Percentiles rank a stretch among this genome's conserved stretches.
Conservation (phyloP, 1,140 invertebrate genomes). For the Chymomyza costata region DNA sequence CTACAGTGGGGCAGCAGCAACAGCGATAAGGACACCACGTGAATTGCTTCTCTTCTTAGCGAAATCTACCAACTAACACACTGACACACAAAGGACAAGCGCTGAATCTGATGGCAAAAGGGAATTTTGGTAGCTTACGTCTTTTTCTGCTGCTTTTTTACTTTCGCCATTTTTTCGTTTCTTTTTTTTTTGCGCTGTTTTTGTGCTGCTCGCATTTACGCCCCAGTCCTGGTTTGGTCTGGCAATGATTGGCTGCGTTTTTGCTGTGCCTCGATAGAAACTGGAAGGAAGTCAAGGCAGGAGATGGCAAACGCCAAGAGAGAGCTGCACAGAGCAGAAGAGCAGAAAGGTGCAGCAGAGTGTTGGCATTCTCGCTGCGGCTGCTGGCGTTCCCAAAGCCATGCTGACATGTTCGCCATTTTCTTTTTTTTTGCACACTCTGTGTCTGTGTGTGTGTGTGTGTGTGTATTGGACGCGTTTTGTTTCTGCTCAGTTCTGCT, state of each 20-base stretch:
- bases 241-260: constrained; percentile 26
- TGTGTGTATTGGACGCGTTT: constrained; percentile 27
- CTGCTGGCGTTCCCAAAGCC: constrained; percentile 40
- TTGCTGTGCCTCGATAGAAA: too few relatives aligned
- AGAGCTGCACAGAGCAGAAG: too few relatives aligned
- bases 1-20: too few relatives aligned
- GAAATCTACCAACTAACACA: too few relatives aligned
- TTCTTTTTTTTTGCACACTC: not conserved
- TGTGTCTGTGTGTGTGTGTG: constrained; percentile 21
- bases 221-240: not conserved
- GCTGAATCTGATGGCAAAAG: too few relatives aligned
- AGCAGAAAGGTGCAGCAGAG: too few relatives aligned
- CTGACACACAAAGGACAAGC: too few relatives aligned
- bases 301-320: not conserved
- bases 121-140: constrained; percentile 24
- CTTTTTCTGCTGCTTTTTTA: too few relatives aligned
- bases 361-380: constrained; percentile 23
- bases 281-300: not conserved
- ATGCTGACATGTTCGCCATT: constrained; percentile 33
- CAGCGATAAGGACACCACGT: constrained; percentile 26
- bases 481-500: constrained; percentile 8
- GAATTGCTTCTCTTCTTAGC: too few relatives aligned
- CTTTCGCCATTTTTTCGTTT: not conserved
- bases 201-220: too few relatives aligned
- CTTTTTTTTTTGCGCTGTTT: not conserved